Evolutionary conservation across 2,888 invertebrate genomes (phyloP), one percentile per base, ranked within the genome.

Genomic region (Synergus umbraculus): DNA sequence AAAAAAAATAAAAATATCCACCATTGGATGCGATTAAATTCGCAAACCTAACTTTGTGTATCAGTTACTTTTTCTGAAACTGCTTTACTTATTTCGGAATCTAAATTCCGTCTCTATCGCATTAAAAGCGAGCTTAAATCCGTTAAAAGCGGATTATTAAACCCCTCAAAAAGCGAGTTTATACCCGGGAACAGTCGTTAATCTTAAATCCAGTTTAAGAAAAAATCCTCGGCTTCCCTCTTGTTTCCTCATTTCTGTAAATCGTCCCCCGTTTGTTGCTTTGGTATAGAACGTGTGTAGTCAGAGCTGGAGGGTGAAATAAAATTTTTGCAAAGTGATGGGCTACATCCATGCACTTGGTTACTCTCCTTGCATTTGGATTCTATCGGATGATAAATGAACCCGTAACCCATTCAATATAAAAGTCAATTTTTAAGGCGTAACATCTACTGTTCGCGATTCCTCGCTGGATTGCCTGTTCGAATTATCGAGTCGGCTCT

Each of bases 251-350:
- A 37, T 49, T 73, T 69, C 29, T 54, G 29, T 73, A 66, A 66
- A 37, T 49, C 78, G 18, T 65, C 64, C 76, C 64, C 80, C 66
- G 76, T 73, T 73, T 77, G 49, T 81, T 76, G 78, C 76, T 65
- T 73, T 79, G 76, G 67, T 77, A 78, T 58, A 63, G 49, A 54
- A 69, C 49, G 29, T 66, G 18, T 66, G 41, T 67, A 67, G 44
- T 73, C 73, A 73, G 49, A 29, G 73, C 49, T 73, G 54, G 73
- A 73, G 73, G 73, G 73, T 73, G 73, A 73, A 73, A 73, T 29
- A 54, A 73, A 73, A 73, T 54, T 46, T 49, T 73, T 29, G 73
- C 41, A 73, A 73, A 54, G 73, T 54, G 37, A 73, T 73, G 54
- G 73, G n/a, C 29, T 73, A 73, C 54, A 37, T 73, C 37, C 69